These are phyloP conservation scores for Eubucco bourcierii DNA, from an alignment of 2,113 vertebrate species.

Conservation along the genomic window DNA sequence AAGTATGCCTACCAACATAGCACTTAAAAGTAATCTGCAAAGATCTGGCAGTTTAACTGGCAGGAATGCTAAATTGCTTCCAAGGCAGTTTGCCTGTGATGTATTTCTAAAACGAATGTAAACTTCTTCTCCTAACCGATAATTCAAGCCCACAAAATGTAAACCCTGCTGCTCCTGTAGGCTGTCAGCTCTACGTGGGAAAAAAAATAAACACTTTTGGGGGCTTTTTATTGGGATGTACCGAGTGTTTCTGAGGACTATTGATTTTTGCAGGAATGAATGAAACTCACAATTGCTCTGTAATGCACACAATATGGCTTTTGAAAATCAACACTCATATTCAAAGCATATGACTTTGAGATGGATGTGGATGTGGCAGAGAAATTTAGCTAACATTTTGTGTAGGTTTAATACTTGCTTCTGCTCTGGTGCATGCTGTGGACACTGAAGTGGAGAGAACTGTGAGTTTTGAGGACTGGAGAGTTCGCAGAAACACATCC, in stretches of 20 bases:
- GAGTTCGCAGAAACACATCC: background rate
- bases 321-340: background rate
- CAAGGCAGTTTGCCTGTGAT: background rate
- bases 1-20: constrained; percentile 1
- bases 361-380: too few relatives aligned
- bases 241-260: background rate
- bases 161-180: background rate
- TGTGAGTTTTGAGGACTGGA: background rate
- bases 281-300: background rate
- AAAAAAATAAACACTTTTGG: background rate
- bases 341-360: background rate
- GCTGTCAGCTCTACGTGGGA: background rate
- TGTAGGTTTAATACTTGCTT: background rate
- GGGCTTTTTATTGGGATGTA: background rate
- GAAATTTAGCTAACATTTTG: background rate
- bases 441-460: background rate
- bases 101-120: background rate
- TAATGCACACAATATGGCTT: background rate
- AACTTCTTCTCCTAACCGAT: background rate
- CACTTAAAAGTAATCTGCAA: constrained; percentile 16
- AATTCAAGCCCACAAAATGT: constrained; percentile 5
- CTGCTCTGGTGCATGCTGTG: background rate
- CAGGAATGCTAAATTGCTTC: constrained; percentile 28
- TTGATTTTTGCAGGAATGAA: background rate
- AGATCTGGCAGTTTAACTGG: background rate